Evolutionary conservation across 1,140 invertebrate species (phyloP).

Genomic region (Drosophila obscura): DNA sequence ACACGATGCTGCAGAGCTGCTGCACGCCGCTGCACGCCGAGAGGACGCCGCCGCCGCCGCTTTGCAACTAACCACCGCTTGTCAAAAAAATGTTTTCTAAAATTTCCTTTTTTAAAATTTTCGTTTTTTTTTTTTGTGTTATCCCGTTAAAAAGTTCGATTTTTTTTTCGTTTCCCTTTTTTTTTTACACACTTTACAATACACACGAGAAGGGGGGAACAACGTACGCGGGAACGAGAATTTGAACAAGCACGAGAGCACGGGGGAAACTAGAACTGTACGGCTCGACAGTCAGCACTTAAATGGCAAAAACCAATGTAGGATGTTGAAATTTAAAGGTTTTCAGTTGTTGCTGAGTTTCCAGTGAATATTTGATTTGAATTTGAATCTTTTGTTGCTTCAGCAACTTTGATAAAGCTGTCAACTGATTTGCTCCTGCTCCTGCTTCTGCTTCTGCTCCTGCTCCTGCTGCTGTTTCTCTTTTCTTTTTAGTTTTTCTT

Average conservation of each 20-base stretch:
- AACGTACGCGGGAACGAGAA: too few relatives aligned
- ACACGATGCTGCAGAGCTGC: too few relatives aligned
- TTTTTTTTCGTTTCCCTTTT: slow-evolving; percentile 8
- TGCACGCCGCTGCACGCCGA: too few relatives aligned
- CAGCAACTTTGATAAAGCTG: slow-evolving; percentile 4
- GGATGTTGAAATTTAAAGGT: slow-evolving; percentile 6
- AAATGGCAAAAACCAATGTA: slow-evolving; percentile 5
- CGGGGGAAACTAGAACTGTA: too few relatives aligned
- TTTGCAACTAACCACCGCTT: too few relatives aligned
- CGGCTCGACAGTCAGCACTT: too few relatives aligned
- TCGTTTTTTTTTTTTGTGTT: slow-evolving; percentile 14
- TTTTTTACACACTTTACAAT: slow-evolving; percentile 35
- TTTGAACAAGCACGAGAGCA: too few relatives aligned
- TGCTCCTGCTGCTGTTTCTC: slow-evolving; percentile 15
- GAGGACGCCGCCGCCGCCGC: too few relatives aligned
- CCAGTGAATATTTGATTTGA: too few relatives aligned
- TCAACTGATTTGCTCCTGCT: slow-evolving; percentile 7
- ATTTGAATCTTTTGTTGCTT: slow-evolving; percentile 31
- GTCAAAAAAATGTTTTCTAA: too few relatives aligned
- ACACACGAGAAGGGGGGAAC: slow-evolving; percentile 1
- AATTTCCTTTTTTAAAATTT: neutral
- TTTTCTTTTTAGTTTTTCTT: slow-evolving; percentile 26
- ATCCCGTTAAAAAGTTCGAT: neutral
- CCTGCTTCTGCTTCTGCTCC: neutral
- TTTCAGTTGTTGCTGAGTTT: too few relatives aligned